These are phyloP conservation scores for Alosa sapidissima DNA, from an alignment of 2,797 vertebrate species.

Conservation along the genomic window DNA sequence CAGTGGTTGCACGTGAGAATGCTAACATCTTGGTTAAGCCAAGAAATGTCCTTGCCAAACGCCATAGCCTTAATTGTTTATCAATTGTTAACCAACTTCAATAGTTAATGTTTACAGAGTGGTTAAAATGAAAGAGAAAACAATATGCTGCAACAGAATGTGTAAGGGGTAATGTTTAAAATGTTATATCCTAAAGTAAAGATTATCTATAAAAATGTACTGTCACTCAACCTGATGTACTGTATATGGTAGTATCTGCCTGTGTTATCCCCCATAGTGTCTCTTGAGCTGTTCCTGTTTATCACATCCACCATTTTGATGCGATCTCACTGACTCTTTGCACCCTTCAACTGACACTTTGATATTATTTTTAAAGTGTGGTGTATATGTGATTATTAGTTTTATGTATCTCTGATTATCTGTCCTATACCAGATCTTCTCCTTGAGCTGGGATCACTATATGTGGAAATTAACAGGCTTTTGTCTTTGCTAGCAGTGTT, in stretches of 20 bases:
- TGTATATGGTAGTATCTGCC: neutral
- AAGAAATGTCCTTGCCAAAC: neutral
- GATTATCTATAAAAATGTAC: neutral
- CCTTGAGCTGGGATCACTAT: conserved; percentile 28
- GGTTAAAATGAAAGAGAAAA: neutral
- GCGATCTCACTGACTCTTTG: conserved; percentile 25
- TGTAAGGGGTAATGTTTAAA: conserved; percentile 27
- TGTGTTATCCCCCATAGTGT: conserved; percentile 13
- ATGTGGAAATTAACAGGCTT: conserved; percentile 43
- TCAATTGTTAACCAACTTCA: neutral
- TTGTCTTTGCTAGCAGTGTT: conserved; percentile 45
- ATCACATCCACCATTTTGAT: conserved; percentile 11
- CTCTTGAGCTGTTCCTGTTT: neutral
- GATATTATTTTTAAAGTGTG: conserved; percentile 33
- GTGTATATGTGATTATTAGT: conserved; percentile 54
- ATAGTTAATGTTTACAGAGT: neutral
- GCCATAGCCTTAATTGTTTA: neutral
- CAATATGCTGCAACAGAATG: neutral
- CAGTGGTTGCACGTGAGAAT: neutral
- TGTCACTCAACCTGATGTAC: neutral
- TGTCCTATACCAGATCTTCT: conserved; percentile 26
- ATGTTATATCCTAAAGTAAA: neutral
- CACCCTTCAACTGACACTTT: conserved; percentile 29
- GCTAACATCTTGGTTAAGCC: neutral
- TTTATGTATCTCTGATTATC: conserved; percentile 62